A percentile compares a stretch with the other conserved stretches of the same genome.
phyloP scores from a whole-genome alignment of 2,113 vertebrate species.

The Rhipidura dahli region DNA sequence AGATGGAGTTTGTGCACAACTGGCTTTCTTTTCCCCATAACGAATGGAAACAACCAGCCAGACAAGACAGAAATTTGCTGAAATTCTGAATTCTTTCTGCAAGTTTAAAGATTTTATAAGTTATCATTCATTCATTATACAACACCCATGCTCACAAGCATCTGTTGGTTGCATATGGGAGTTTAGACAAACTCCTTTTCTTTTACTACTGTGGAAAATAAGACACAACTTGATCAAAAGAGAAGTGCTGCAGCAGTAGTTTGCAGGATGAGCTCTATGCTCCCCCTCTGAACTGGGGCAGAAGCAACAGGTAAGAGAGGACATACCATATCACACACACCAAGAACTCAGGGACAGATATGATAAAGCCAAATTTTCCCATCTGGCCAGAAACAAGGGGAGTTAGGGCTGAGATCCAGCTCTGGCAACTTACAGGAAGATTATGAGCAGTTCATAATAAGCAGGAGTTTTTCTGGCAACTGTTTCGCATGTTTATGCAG shows the following conservation, averaged over 20 bases:
- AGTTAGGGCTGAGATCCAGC: neutral
- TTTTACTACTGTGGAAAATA: neutral
- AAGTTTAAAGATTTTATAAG: constrained; percentile 69
- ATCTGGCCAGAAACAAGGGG: neutral
- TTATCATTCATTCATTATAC: constrained; percentile 54
- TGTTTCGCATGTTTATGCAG: neutral
- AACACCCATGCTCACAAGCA: constrained; percentile 54
- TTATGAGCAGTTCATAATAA: neutral
- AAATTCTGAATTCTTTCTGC: constrained; percentile 69
- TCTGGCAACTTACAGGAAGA: neutral
- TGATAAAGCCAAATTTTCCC: neutral
- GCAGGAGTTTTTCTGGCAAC: neutral
- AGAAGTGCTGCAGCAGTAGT: neutral
- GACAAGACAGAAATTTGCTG: constrained; percentile 61
- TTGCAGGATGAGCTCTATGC: neutral
- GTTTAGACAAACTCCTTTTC: constrained; percentile 21
- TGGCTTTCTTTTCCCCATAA: neutral
- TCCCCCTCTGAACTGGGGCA: neutral
- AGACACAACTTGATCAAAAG: neutral
- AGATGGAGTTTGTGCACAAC: constrained; percentile 70
- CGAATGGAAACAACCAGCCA: constrained; percentile 51
- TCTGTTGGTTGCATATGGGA: constrained; percentile 65
- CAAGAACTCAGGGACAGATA: neutral
- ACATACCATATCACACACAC: neutral
- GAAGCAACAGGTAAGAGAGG: neutral